A percentile compares a stretch with the other conserved stretches of the same genome.
Conservation (phyloP, 2,888 invertebrate species). For the Pterostichus madidus region DNA sequence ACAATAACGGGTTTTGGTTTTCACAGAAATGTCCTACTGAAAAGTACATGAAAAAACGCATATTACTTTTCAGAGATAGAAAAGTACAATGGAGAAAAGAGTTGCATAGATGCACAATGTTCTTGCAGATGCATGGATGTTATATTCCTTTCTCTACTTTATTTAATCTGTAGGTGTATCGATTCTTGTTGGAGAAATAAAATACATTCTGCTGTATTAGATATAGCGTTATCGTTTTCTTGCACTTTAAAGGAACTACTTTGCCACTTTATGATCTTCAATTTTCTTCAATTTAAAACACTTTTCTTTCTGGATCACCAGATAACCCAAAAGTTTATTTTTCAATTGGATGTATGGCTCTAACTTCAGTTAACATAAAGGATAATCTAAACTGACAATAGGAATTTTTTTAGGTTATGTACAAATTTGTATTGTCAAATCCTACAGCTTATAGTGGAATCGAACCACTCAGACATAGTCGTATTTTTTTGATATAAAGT, state of each 20-base stretch:
- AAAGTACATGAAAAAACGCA: not conserved
- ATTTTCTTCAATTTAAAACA: constrained; percentile 34
- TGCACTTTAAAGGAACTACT: constrained; percentile 12
- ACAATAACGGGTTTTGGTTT: constrained; percentile 8
- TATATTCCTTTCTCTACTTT: constrained; percentile 17
- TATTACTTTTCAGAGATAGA: not conserved
- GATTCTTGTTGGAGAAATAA: constrained; percentile 21
- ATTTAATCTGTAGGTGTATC: constrained; percentile 10
- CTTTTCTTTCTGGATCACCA: not conserved
- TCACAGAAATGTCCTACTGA: not conserved
- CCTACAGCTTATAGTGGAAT: no score
- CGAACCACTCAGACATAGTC: no score
- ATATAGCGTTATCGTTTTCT: constrained; percentile 31
- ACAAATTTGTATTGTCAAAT: no score
- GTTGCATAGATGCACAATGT: not conserved
- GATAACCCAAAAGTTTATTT: no score
- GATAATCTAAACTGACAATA: no score
- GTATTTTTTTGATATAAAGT: no score
- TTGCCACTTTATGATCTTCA: constrained; percentile 34
- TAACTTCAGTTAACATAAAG: no score
- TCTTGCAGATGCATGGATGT: not conserved
- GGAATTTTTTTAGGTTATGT: no score
- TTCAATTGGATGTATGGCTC: no score
- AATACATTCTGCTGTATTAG: constrained; percentile 13
- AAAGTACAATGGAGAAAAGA: not conserved